These are phyloP conservation scores for Ceratotherium simum DNA, from an alignment of 2,113 vertebrate species.

Conservation along the genomic window DNA sequence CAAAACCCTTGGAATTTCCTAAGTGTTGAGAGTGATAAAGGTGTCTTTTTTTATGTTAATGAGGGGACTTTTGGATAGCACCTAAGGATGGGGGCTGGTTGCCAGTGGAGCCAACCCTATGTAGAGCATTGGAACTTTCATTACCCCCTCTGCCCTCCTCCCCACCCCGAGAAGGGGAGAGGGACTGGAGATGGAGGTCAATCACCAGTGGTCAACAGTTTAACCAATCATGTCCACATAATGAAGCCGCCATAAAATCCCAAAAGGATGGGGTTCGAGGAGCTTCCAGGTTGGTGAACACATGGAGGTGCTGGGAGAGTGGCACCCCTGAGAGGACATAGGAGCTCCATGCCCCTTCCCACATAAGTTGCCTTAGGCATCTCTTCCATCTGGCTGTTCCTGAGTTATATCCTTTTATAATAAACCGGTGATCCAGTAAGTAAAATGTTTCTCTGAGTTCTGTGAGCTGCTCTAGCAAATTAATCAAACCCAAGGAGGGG, in stretches of 20 bases:
- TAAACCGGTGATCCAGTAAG: neutral
- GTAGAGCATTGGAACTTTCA: neutral
- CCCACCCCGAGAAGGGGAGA: neutral
- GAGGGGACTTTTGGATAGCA: neutral
- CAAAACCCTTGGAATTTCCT: neutral
- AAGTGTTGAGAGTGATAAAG: neutral
- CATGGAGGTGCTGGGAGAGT: neutral
- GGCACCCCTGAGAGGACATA: neutral
- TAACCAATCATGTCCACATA: neutral
- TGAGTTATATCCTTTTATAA: neutral
- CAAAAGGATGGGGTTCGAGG: neutral
- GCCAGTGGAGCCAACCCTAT: neutral
- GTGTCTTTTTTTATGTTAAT: neutral
- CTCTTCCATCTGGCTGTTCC: neutral
- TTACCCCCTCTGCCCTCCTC: neutral
- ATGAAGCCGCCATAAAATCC: neutral
- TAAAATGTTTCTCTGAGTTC: neutral
- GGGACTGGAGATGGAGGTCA: neutral
- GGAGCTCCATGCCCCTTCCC: neutral
- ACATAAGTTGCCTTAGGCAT: too few species aligned
- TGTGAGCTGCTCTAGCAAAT: neutral
- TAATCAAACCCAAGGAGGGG: neutral
- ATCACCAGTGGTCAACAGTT: neutral
- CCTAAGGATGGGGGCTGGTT: neutral
- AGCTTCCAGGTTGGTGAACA: neutral